These are phyloP conservation scores for Poeciliopsis occidentalis DNA, from an alignment of 2,113 vertebrate genomes.

Conservation along the genomic window DNA sequence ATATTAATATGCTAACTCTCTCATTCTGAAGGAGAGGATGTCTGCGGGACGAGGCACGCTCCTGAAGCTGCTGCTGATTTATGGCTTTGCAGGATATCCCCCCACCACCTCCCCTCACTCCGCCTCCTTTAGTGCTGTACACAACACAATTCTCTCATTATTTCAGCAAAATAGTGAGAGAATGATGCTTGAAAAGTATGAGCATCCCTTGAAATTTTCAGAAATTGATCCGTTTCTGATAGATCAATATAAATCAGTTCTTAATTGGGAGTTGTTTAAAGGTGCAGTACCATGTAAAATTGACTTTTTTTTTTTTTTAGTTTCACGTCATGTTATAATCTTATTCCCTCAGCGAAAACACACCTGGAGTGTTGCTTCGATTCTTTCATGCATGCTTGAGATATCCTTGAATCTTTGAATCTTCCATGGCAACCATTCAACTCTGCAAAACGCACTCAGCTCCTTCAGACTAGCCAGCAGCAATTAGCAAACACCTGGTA, in stretches of 20 bases:
- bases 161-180: constrained; percentile 25
- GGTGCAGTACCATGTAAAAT: too few relatives aligned
- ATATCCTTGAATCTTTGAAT: too few relatives aligned
- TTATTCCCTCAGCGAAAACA: too few relatives aligned
- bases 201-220: background rate
- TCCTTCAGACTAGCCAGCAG: too few relatives aligned
- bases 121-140: constrained; percentile 48
- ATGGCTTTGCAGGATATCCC: constrained; percentile 48
- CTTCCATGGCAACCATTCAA: too few relatives aligned
- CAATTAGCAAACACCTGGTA: too few relatives aligned
- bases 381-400: too few relatives aligned
- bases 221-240: background rate
- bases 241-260: constrained; percentile 10
- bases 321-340: too few relatives aligned
- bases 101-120: background rate
- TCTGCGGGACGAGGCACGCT: constrained; percentile 28
- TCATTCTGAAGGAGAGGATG: constrained; percentile 44
- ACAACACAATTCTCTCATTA: constrained; percentile 32
- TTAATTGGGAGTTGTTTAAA: background rate
- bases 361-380: too few relatives aligned
- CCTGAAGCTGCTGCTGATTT: constrained; percentile 58
- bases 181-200: background rate
- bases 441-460: too few relatives aligned
- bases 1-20: constrained; percentile 69
- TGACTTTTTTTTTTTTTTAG: too few relatives aligned